A percentile compares a stretch with the other conserved stretches of the same genome.
phyloP scores from a whole-genome alignment of 2,888 invertebrate species.

The Agriotes lineatus region DNA sequence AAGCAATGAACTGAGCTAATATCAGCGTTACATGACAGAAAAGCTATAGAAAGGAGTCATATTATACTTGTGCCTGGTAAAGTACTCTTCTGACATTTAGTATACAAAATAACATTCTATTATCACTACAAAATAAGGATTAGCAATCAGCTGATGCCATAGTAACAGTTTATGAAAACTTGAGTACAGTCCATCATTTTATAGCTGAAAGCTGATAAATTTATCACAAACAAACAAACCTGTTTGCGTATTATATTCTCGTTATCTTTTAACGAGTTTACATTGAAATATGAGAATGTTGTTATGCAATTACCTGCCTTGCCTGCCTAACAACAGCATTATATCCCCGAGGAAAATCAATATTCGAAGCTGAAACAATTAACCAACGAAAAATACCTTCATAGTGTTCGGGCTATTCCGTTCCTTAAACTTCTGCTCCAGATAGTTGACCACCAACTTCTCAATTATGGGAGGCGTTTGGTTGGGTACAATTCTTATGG shows the following conservation, averaged over 20 bases:
- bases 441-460: slow-evolving; percentile 80
- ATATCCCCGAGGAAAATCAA: not conserved
- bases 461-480: slow-evolving; percentile 89
- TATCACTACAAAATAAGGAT: too few relatives aligned
- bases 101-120: too few relatives aligned
- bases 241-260: not conserved
- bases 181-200: too few relatives aligned
- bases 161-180: too few relatives aligned
- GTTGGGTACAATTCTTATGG: slow-evolving; percentile 95
- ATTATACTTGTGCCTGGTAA: too few relatives aligned
- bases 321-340: not conserved
- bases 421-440: slow-evolving; percentile 83
- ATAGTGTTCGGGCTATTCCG: slow-evolving; percentile 89
- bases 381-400: slow-evolving; percentile 68
- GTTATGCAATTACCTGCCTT: not conserved
- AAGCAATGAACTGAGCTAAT: too few relatives aligned
- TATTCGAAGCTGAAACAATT: not conserved
- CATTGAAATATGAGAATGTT: not conserved
- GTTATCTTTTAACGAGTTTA: slow-evolving; percentile 3
- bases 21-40: too few relatives aligned
- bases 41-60: too few relatives aligned
- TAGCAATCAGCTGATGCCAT: too few relatives aligned
- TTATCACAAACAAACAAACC: slow-evolving; percentile 1
- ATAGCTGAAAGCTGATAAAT: too few relatives aligned
- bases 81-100: too few relatives aligned